Evolutionary conservation across 1,140 invertebrate genomes (phyloP).

Genomic region (Bombus cullumanus): DNA sequence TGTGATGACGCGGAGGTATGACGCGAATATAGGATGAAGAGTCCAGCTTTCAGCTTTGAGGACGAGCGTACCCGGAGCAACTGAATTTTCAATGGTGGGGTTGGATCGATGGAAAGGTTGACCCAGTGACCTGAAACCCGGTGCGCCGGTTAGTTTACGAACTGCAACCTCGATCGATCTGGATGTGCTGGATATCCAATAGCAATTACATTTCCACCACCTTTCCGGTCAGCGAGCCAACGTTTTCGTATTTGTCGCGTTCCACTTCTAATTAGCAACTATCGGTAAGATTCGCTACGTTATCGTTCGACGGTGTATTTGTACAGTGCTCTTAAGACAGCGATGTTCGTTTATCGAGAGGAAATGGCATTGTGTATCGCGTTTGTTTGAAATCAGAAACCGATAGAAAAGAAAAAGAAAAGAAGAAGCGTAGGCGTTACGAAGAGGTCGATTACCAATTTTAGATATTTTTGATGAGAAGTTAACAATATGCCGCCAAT

Average conservation of each 20-base stretch:
- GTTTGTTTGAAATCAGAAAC: too few species aligned
- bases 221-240: neutral
- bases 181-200: slow-evolving; percentile 34
- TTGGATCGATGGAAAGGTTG: slow-evolving; percentile 66
- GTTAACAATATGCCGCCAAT: neutral
- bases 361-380: neutral
- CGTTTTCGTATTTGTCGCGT: neutral
- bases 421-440: too few species aligned
- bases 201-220: slow-evolving; percentile 32
- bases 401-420: neutral
- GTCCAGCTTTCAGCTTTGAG: slow-evolving; percentile 22
- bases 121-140: slow-evolving; percentile 68
- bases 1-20: slow-evolving; percentile 14
- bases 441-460: neutral
- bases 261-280: slow-evolving; percentile 4
- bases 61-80: slow-evolving; percentile 24
- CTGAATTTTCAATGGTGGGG: slow-evolving; percentile 62
- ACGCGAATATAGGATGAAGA: slow-evolving; percentile 30
- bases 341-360: too few species aligned
- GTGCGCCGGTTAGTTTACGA: slow-evolving; percentile 60
- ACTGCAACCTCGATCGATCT: slow-evolving; percentile 67
- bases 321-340: neutral
- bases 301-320: neutral
- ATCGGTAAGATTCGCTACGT: neutral
- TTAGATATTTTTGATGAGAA: neutral